Evolutionary conservation across 1,140 invertebrate genomes (phyloP).

Genomic region (Trichonephila clavata): DNA sequence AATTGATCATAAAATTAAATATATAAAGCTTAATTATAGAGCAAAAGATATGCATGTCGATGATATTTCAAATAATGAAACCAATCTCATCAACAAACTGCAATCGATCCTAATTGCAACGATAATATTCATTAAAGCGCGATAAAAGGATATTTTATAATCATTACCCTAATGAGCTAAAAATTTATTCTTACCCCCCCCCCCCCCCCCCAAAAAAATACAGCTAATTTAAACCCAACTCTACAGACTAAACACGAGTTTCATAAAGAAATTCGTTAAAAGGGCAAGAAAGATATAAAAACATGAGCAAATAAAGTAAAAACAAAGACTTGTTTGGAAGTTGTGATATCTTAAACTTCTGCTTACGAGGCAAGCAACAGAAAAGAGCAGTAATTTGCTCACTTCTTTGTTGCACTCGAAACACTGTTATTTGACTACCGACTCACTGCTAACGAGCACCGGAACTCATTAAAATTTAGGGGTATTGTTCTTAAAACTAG

Average conservation of each 20-base stretch:
- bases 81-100: too few relatives aligned
- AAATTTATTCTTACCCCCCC: too few relatives aligned
- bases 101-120: too few relatives aligned
- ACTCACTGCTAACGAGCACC: constrained; percentile 18
- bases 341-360: background rate
- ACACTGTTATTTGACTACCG: constrained; percentile 43
- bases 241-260: too few relatives aligned
- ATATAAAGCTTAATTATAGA: too few relatives aligned
- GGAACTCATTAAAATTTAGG: constrained; percentile 45
- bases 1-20: too few relatives aligned
- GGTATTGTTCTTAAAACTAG: constrained; percentile 11
- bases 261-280: background rate
- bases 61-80: too few relatives aligned
- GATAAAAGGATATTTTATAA: too few relatives aligned
- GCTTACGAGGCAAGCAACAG: constrained; percentile 7
- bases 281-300: background rate
- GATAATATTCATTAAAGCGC: too few relatives aligned
- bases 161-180: too few relatives aligned
- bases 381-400: constrained; percentile 1
- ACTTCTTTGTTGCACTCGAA: background rate
- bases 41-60: too few relatives aligned
- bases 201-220: background rate
- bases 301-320: background rate
- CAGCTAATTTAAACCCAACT: too few relatives aligned
- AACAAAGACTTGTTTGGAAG: background rate